phyloP scores from a whole-genome alignment of 2,113 vertebrate species.

The Terrapene triunguis region DNA sequence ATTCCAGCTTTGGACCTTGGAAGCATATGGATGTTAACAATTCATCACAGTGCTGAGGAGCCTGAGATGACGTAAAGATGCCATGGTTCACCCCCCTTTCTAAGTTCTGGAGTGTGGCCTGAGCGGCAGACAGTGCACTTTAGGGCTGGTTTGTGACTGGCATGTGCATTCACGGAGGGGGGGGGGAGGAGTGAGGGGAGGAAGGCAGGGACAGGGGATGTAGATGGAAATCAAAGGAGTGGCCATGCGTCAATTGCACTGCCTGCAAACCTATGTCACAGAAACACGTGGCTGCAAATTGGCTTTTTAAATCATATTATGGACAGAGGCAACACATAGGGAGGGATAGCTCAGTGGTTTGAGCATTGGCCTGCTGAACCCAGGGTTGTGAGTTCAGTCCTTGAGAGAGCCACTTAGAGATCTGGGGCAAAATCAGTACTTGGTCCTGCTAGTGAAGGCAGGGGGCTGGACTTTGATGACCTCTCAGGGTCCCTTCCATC shows the following conservation, averaged over 20 bases:
- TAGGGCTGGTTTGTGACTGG: not conserved
- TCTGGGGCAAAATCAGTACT: too few species aligned
- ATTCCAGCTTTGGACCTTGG: not conserved
- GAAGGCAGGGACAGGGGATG: not conserved
- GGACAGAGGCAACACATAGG: not conserved
- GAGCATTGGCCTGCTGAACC: too few species aligned
- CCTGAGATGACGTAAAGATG: not conserved
- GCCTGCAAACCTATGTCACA: not conserved
- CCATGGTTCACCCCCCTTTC: not conserved
- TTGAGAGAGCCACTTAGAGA: too few species aligned
- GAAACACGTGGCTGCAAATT: not conserved
- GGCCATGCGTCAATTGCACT: not conserved
- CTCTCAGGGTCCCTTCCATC: too few species aligned
- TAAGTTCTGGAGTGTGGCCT: accelerated
- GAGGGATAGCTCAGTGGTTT: too few species aligned
- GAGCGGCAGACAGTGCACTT: not conserved
- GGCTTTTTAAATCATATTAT: not conserved
- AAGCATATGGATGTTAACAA: not conserved
- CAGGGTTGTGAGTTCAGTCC: too few species aligned
- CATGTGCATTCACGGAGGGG: not conserved
- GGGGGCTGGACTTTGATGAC: too few species aligned
- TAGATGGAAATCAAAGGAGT: not conserved
- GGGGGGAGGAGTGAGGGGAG: too few species aligned
- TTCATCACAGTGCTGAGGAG: not conserved
- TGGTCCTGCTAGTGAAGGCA: too few species aligned